Evolutionary conservation across 1,140 invertebrate species (phyloP), one percentile per base, ranked within the genome.

Genomic region (Drosophila ohnishii): DNA sequence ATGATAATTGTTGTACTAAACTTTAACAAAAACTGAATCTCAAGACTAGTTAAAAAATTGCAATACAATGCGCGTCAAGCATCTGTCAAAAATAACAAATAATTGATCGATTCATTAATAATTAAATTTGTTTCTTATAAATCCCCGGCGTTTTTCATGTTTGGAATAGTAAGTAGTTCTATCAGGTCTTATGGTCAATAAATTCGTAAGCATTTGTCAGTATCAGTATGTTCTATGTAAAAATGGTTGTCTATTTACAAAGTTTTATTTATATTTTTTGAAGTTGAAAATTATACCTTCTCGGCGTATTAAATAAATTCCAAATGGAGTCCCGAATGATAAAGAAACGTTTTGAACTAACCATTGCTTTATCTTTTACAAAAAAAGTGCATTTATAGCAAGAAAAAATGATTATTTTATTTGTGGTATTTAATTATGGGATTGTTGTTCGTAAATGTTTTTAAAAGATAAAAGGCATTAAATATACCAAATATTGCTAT

Each of bases 101-200:
- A 55, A 4, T 37, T 37, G 10, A 28, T n/a, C 25, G 2, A 11
- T 48, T 32, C 10, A 30, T 32, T 35, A 39, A 44, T 28, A 35
- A 44, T 19, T 44, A 11, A 2, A 19, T 11, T 11, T 57, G 13
- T 28, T 44, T 14, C 5, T 58, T 42, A n/a, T 40, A 65, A 59
- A 63, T 72, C 14, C 22, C 28, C 32, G 30, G 5, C 14, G 32
- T 16, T 37, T 32, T 45, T 32, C 5, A 19, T 28, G 34, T 48
- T 57, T 39, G 42, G 53, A 81, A 80, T 81, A 57, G 66, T 50
- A 47, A 51, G 11, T 51, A 51, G 50, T 19, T 51, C 78, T 81
- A 81, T 81, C 78, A 81, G 78, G 78, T 81, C 77, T 76, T 77
- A 74, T 69, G 63, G 70, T 81, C 67, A 81, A 81, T 81, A 81